Percentiles rank a stretch among this genome's conserved stretches.
These are phyloP conservation scores for Vanacampus margaritifer DNA, from an alignment of 2,113 vertebrate species.

Conservation along the genomic window DNA sequence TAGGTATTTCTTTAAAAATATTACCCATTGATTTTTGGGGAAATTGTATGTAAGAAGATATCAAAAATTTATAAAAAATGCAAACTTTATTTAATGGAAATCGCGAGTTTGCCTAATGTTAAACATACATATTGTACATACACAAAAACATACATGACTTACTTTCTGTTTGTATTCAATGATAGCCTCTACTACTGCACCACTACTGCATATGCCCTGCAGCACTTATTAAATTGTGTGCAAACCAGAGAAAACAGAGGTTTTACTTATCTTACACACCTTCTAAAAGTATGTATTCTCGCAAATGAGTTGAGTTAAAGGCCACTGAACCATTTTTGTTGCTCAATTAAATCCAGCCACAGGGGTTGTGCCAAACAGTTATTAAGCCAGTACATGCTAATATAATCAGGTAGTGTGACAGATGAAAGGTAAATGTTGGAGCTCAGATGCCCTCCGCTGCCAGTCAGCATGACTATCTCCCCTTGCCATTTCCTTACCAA, in stretches of 20 bases:
- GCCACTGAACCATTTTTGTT: conserved; percentile 37
- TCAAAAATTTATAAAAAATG: too few species aligned
- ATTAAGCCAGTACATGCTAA: conserved; percentile 33
- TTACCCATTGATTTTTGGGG: too few species aligned
- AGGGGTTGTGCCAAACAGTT: conserved; percentile 21
- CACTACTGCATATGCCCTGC: too few species aligned
- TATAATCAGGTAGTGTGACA: conserved; percentile 44
- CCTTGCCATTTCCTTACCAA: conserved; percentile 49
- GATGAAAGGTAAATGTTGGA: conserved; percentile 35
- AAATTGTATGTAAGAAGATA: too few species aligned
- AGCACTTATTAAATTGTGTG: too few species aligned
- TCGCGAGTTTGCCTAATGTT: too few species aligned
- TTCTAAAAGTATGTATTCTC: conserved; percentile 26
- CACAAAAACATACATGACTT: too few species aligned
- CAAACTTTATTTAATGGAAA: too few species aligned
- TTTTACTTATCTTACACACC: not conserved
- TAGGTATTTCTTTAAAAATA: too few species aligned
- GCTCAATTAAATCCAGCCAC: conserved; percentile 42
- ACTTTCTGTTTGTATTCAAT: not conserved
- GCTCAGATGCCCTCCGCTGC: conserved; percentile 49
- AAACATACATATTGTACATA: too few species aligned
- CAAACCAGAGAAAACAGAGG: too few species aligned
- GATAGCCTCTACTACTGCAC: not conserved
- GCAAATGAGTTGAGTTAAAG: conserved; percentile 33
- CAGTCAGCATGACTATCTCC: conserved; percentile 28